Base-by-base conservation (phyloP, 2,797 vertebrate species). In the Acomys russatus region DNA sequence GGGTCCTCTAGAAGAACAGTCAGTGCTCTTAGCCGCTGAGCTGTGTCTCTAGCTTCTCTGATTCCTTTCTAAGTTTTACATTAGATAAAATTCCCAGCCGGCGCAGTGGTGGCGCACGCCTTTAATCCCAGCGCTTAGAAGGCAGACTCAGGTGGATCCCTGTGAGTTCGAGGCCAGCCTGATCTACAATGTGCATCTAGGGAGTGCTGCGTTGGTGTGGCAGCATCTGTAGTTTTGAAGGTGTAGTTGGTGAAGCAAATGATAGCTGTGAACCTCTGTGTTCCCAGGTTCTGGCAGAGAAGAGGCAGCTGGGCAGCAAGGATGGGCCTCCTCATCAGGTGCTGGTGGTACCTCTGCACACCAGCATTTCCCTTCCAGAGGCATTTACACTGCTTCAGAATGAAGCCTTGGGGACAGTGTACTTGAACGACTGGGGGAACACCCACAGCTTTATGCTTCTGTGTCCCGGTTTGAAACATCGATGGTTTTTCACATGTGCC, bases 251-350 rank as follows among this genome's bases (percentile, higher is more conserved):
- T 70, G 25, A 33, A 61, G 59, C 6, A 10, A 44, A 85, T 33
- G 84, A 28, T 23, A 56, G 88, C 22, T 94, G 20, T 78, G 35
- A 30, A 83, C 22, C 6, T 88, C 90, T 92, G 4, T 33, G 0
- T 51, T 25, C 38, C 4, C 91, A 99, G 99, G 99, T 99, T 92
- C 97, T 99, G 94, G 99, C 98, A 0, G 99, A 99, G 98, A 99
- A 99, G 98, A 98, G 99, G 15, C 99, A 98, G 35, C 97, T 99
- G 1, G 99, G 99, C 94, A 99, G 98, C 98, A 98, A 98, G 95
- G 99, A 99, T 1, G 99, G 99, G 2, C 99, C 99, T 1, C 99
- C 99, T 3, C 99, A 99, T 97, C 98, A 99, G 71, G 99, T 99
- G 91, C 99, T 97, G 0, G 98, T 99, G 92, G 98, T 99, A 90